phyloP scores from a whole-genome alignment of 2,797 vertebrate genomes.

The Carcharodon carcharias region DNA sequence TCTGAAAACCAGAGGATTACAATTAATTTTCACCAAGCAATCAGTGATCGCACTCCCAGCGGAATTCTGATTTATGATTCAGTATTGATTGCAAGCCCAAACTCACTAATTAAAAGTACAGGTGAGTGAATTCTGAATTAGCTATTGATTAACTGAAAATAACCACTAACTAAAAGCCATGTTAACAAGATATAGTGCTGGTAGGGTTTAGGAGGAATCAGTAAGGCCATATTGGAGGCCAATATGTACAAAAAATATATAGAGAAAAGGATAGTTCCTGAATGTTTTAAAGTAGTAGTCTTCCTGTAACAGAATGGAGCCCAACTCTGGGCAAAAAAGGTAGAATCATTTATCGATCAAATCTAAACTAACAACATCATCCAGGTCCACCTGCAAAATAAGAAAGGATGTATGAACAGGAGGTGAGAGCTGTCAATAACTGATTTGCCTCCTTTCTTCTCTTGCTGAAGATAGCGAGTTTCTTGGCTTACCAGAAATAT shows the following conservation, averaged over 20 bases:
- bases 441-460: background rate
- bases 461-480: background rate
- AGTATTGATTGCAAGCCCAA: constrained; percentile 15
- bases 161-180: background rate
- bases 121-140: constrained; percentile 21
- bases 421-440: too few relatives aligned
- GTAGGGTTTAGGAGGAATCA: background rate
- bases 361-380: background rate
- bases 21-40: background rate
- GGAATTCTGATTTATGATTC: constrained; percentile 6
- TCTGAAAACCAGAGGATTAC: background rate
- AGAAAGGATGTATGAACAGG: background rate
- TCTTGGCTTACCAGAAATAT: background rate
- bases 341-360: background rate
- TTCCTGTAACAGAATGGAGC: too few relatives aligned
- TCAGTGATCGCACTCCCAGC: background rate
- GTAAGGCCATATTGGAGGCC: background rate
- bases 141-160: constrained; percentile 33
- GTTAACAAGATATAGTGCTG: background rate
- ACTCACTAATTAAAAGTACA: constrained; percentile 5
- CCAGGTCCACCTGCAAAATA: background rate
- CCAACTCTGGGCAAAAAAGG: background rate
- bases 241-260: too few relatives aligned
- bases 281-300: background rate
- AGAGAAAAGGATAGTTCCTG: background rate